Conservation (phyloP, 2,888 invertebrate genomes). For the Nemapogon koenigi region DNA sequence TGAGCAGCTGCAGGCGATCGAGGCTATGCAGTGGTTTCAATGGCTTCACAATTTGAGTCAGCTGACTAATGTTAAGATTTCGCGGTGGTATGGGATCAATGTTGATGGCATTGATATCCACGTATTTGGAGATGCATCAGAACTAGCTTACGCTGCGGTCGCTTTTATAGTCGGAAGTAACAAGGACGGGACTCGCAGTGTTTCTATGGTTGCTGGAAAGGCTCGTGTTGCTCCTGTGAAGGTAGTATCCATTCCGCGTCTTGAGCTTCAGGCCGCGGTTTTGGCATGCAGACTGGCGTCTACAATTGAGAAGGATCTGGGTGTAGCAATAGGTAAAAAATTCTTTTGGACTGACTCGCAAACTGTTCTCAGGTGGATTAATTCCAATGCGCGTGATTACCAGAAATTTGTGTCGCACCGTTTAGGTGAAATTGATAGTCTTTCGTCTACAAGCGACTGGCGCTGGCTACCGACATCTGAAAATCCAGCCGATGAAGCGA, state of each 20-base stretch:
- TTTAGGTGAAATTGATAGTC: background rate
- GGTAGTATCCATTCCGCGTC: conserved; percentile 10
- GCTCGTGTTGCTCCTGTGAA: conserved; percentile 11
- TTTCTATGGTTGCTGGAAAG: conserved; percentile 13
- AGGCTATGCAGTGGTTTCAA: conserved; percentile 1
- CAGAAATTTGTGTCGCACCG: background rate
- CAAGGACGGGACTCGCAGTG: conserved; percentile 2
- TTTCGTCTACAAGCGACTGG: background rate
- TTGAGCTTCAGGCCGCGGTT: conserved; percentile 4
- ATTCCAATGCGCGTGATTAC: background rate
- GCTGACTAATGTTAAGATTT: conserved; percentile 10
- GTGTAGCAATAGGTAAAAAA: background rate
- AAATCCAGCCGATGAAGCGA: background rate
- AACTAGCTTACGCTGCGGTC: conserved; percentile 13
- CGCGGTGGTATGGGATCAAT: conserved; percentile 9
- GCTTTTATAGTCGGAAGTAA: conserved; percentile 9
- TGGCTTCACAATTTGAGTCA: conserved; percentile 8
- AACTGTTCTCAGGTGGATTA: background rate
- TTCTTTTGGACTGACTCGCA: background rate
- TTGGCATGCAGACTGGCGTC: background rate
- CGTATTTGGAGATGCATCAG: conserved; percentile 11
- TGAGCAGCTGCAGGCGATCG: conserved; percentile 1
- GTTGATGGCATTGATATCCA: background rate
- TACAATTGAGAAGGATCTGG: background rate
- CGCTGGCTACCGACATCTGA: background rate